Percentiles rank a stretch among this genome's conserved stretches.
Conservation (phyloP, 1,140 invertebrate genomes). For the Pseudomyrmex dendroicus region DNA sequence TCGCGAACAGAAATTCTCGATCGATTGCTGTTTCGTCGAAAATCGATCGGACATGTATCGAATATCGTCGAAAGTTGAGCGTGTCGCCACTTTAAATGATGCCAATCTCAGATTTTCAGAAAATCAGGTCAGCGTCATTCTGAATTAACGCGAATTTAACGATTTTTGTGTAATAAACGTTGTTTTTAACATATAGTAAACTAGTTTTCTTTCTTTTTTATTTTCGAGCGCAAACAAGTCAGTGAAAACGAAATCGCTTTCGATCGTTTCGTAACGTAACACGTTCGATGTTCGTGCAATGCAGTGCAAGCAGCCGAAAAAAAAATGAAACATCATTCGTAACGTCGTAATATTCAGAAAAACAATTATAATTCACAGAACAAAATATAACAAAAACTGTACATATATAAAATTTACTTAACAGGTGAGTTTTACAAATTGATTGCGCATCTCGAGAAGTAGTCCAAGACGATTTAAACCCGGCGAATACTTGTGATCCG, state of each 20-base stretch:
- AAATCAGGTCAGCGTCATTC: not conserved
- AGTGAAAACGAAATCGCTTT: constrained; percentile 42
- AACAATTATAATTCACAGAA: not conserved
- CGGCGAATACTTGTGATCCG: too few relatives aligned
- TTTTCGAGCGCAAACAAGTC: constrained; percentile 4
- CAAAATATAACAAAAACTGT: not conserved
- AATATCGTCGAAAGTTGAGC: not conserved
- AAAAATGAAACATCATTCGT: not conserved
- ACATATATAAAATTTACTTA: too few relatives aligned
- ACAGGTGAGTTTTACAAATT: too few relatives aligned
- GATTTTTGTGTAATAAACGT: not conserved
- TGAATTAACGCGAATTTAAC: not conserved
- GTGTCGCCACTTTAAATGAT: not conserved
- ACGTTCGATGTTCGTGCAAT: constrained; percentile 20
- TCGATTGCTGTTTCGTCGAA: too few relatives aligned
- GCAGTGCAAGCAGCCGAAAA: not conserved
- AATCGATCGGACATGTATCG: not conserved
- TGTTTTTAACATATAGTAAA: constrained; percentile 13
- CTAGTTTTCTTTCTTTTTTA: constrained; percentile 45
- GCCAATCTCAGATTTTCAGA: not conserved
- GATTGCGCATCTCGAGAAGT: too few relatives aligned
- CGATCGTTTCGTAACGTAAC: constrained; percentile 56
- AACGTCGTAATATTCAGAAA: not conserved
- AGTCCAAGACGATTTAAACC: too few relatives aligned
- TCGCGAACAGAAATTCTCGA: not conserved